Conservation (phyloP, 2,888 invertebrate species). For the Unio pictorum region DNA sequence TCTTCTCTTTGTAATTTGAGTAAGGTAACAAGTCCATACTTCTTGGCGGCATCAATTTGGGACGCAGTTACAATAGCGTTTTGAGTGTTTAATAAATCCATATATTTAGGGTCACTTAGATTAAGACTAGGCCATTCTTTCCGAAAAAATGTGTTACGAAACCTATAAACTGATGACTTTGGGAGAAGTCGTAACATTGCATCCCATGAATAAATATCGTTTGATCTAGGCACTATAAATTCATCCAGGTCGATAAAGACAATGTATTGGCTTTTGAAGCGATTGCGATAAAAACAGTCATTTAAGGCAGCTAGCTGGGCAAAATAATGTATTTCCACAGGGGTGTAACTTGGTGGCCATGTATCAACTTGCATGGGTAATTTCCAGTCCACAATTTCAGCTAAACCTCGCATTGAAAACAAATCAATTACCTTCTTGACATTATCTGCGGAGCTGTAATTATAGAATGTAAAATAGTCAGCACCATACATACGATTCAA, state of each 20-base stretch:
- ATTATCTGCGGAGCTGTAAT: constrained; percentile 51
- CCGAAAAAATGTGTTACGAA: constrained; percentile 51
- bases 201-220: constrained; percentile 37
- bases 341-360: constrained; percentile 19
- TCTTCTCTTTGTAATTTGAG: constrained; percentile 42
- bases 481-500: constrained; percentile 65
- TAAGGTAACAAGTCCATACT: constrained; percentile 47
- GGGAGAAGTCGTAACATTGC: constrained; percentile 28
- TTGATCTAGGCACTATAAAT: constrained; percentile 60
- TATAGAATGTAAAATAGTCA: constrained; percentile 62
- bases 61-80: constrained; percentile 17
- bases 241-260: constrained; percentile 68
- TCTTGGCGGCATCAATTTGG: constrained; percentile 22
- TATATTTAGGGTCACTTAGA: background rate
- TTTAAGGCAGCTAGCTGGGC: constrained; percentile 66
- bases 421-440: constrained; percentile 47
- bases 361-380: constrained; percentile 52
- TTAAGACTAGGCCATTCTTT: constrained; percentile 48
- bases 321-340: constrained; percentile 63
- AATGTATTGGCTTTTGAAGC: constrained; percentile 48
- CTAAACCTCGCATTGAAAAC: constrained; percentile 45
- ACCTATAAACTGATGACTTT: constrained; percentile 22
- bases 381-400: constrained; percentile 61
- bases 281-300: constrained; percentile 66
- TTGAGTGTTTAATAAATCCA: background rate